Conservation (phyloP, 1,140 invertebrate species). For the Phymorhynchus buccinoides region DNA sequence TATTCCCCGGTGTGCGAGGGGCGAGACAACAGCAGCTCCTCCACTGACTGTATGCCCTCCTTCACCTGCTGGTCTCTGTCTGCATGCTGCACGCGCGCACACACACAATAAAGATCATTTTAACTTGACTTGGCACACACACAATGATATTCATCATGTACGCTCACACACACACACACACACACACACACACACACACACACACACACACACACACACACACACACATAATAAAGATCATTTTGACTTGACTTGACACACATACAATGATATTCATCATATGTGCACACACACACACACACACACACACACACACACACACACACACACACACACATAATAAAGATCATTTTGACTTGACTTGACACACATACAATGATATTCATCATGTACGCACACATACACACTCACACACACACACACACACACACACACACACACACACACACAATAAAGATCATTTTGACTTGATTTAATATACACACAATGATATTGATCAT, state of each 20-base stretch:
- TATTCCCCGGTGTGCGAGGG: slow-evolving; percentile 63
- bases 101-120: not conserved
- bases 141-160: no score
- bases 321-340: not conserved
- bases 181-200: not conserved
- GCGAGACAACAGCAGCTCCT: slow-evolving; percentile 59
- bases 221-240: not conserved
- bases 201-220: not conserved
- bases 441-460: no score
- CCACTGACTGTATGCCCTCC: slow-evolving; percentile 59
- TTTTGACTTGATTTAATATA: no score
- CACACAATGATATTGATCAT: no score
- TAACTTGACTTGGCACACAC: not conserved
- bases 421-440: not conserved
- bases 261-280: no score
- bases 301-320: not conserved
- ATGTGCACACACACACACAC: not conserved
- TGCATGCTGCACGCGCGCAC: slow-evolving; percentile 55
- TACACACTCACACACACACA: not conserved
- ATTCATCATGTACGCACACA: not conserved
- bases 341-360: not conserved
- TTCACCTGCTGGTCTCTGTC: slow-evolving; percentile 62
- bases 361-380: slow-evolving; percentile 9
- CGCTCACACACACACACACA: not conserved
- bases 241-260: not conserved